phyloP scores from a whole-genome alignment of 2,888 invertebrate genomes.

The Allacma fusca region DNA sequence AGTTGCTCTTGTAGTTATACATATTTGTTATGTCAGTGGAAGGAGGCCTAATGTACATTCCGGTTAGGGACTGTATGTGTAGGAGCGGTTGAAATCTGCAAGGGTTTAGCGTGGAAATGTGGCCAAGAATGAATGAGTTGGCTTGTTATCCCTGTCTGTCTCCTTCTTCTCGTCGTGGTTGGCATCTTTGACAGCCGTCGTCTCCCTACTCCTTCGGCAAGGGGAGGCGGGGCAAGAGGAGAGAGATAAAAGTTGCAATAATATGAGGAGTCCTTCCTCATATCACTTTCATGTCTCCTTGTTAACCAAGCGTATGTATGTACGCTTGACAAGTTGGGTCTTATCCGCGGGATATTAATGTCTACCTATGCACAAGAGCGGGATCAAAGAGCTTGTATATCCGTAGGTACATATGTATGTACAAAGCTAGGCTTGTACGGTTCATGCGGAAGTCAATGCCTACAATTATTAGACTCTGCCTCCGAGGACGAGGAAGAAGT shows the following conservation, averaged over 20 bases:
- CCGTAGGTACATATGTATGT: too few relatives aligned
- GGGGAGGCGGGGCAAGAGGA: slow-evolving; percentile 21
- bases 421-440: too few relatives aligned
- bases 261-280: slow-evolving; percentile 31
- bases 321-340: too few relatives aligned
- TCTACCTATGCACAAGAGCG: too few relatives aligned
- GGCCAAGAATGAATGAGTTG: slow-evolving; percentile 12
- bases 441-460: too few relatives aligned
- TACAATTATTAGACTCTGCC: not conserved
- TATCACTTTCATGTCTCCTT: slow-evolving; percentile 32
- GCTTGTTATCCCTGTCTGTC: slow-evolving; percentile 4
- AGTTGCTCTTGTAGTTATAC: too few relatives aligned
- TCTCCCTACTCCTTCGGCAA: not conserved
- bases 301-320: slow-evolving; percentile 30
- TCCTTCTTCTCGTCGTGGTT: not conserved
- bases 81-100: too few relatives aligned
- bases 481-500: not conserved
- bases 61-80: too few relatives aligned
- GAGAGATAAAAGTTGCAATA: slow-evolving; percentile 29
- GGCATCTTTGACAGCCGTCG: slow-evolving; percentile 29
- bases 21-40: too few relatives aligned
- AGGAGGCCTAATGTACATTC: too few relatives aligned
- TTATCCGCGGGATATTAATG: too few relatives aligned
- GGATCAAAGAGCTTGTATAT: too few relatives aligned
- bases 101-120: not conserved